phyloP scores from a whole-genome alignment of 2,113 vertebrate species.

The Brachypodius melanocephalos region DNA sequence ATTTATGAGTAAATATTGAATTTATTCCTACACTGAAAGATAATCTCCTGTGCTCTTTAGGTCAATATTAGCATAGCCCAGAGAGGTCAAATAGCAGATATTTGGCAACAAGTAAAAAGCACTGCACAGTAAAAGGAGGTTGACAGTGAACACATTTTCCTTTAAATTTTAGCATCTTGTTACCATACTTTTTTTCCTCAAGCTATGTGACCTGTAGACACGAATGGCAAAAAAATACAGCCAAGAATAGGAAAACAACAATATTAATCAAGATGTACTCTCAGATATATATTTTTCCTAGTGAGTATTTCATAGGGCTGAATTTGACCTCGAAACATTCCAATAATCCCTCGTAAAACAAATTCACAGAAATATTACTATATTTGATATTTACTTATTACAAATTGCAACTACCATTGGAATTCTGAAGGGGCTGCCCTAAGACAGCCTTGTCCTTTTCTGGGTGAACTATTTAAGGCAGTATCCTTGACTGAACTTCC shows the following conservation, averaged over 20 bases:
- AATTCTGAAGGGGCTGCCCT: conserved; percentile 30
- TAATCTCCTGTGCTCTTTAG: background rate
- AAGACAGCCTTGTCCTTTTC: conserved; percentile 24
- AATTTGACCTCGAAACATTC: background rate
- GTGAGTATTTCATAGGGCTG: background rate
- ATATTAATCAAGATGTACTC: background rate
- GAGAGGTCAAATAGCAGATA: background rate
- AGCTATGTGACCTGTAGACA: background rate
- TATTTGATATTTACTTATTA: background rate
- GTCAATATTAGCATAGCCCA: background rate
- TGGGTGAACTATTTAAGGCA: conserved; percentile 46
- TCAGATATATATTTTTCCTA: background rate
- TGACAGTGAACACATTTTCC: background rate
- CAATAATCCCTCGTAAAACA: background rate
- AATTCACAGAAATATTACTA: background rate
- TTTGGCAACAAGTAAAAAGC: background rate
- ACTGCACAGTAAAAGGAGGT: background rate
- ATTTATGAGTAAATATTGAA: background rate
- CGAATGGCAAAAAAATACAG: background rate
- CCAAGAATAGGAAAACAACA: background rate
- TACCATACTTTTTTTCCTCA: background rate
- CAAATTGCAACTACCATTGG: background rate
- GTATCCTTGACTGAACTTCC: conserved; percentile 58
- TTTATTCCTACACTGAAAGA: background rate
- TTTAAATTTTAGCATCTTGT: background rate